Evolutionary conservation across 2,113 vertebrate genomes (phyloP), one percentile per base, ranked within the genome.

Genomic region (Centropristis striata): DNA sequence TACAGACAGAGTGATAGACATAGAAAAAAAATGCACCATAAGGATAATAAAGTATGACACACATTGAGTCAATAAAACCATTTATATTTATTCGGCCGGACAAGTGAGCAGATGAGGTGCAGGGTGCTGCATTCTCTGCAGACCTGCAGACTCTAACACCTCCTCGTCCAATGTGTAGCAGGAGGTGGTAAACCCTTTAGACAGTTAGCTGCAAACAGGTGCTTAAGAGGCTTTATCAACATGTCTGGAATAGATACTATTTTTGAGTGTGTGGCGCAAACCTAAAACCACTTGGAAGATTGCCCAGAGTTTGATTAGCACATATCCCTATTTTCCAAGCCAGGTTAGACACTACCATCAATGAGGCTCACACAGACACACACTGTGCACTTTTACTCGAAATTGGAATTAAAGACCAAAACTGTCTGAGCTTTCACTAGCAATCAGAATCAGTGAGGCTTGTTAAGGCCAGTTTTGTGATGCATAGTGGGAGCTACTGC

Each of bases 221-320:
- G 90, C 90, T 86, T 93, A 93, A 93, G 92, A 92, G 86, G 91
- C 87, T 93, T 92, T 89, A 90, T 85, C 71, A 88, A 71, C 78
- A 76, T 86, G 85, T 77, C 82, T 85, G 57, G 80, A 79, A 87
- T 81, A 78, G 84, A 77, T 65, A 75, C 90, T 78, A 36, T 81
- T 86, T 89, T 65, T 66, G 71, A 72, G 39, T 77, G 42, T 67
- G 64, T 67, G 13, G 41, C 8, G 10, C 51, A 73, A 74, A 75
- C 63, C 75, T 69, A 21, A 23, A 54, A 64, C 63, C 39, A 65
- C 55, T 81, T 88, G 85, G 87, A 86, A 71, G 39, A 15, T 37
- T 53, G 80, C 81, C 85, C 77, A 41, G 49, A 68, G 32, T 84
- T 90, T 87, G 86, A 88, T 90, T 89, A 88, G 71, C 79, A 73